Evolutionary conservation across 2,113 vertebrate genomes (phyloP).

Genomic region (Clarias magur): DNA sequence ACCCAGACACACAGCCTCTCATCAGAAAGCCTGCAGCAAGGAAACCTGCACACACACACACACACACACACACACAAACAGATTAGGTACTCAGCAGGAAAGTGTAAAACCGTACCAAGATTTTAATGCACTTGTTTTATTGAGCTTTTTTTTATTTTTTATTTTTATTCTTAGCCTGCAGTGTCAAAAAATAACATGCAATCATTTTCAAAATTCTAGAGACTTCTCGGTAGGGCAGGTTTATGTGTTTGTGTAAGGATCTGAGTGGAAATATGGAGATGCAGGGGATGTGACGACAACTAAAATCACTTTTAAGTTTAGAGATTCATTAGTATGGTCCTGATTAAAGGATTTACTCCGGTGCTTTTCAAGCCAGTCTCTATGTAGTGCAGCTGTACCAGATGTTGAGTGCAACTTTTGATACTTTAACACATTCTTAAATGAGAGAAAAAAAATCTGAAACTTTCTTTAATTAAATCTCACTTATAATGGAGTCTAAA

Average conservation of each 20-base stretch:
- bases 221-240: background rate
- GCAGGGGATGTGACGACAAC: background rate
- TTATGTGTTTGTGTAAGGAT: background rate
- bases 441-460: background rate
- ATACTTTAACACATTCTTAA: background rate
- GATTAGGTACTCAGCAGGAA: background rate
- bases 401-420: background rate
- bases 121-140: background rate
- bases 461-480: background rate
- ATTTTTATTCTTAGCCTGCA: background rate
- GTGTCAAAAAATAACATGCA: background rate
- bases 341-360: background rate
- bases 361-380: background rate
- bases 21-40: conserved; percentile 40
- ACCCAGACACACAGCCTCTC: conserved; percentile 42
- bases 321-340: background rate
- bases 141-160: background rate
- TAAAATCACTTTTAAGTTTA: background rate
- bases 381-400: background rate
- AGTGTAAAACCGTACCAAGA: background rate
- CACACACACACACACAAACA: background rate
- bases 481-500: background rate
- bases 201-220: background rate
- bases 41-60: background rate
- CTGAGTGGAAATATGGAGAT: background rate